Evolutionary conservation across 2,113 vertebrate genomes (phyloP).

Genomic region (Mesocricetus auratus): DNA sequence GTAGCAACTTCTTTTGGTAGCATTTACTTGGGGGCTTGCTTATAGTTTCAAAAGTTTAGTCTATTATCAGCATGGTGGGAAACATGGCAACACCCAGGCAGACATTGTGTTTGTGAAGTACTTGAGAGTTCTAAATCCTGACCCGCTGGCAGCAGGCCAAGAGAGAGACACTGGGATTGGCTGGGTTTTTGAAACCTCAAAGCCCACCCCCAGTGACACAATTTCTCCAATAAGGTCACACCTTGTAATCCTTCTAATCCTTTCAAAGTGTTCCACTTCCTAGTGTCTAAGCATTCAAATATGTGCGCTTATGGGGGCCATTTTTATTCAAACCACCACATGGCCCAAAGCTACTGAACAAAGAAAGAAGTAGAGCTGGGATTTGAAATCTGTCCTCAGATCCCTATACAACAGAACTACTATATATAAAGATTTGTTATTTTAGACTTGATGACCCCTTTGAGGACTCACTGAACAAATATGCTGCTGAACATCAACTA

Average conservation of each 20-base stretch:
- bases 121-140: too few relatives aligned
- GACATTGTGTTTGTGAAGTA: background rate
- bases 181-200: background rate
- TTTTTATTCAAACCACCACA: background rate
- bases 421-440: background rate
- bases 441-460: slow-evolving; percentile 1
- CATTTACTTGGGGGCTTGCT: background rate
- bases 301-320: background rate
- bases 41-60: background rate
- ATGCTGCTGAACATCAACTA: background rate
- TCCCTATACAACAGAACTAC: background rate
- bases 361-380: slow-evolving; percentile 11
- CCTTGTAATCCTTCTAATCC: background rate
- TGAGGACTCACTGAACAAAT: slow-evolving; percentile 16
- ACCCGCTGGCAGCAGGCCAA: background rate
- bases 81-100: background rate
- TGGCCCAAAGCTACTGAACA: background rate
- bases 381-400: slow-evolving; percentile 28
- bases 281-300: background rate
- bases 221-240: background rate
- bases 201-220: background rate
- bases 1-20: background rate
- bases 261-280: background rate
- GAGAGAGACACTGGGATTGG: background rate
- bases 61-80: background rate